Base-by-base conservation (phyloP, 1,140 invertebrate species). In the Apis dorsata region DNA sequence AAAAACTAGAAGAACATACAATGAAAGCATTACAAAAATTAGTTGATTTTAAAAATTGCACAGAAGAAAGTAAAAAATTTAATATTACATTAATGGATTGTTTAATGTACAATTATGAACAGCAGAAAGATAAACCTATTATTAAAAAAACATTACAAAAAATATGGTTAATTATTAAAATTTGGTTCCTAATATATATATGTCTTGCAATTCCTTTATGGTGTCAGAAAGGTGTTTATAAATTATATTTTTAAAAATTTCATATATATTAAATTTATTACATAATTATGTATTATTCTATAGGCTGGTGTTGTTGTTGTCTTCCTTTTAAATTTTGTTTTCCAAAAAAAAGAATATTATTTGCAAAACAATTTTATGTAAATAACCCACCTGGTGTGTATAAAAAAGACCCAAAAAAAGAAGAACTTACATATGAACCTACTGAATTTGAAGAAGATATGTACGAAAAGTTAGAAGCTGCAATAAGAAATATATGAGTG, bases 251-350 rank as follows among this genome's bases (percentile, higher is more conserved):
- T 68, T 63, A 72, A 71, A 69, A 9, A 44, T 28, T 57, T 59
- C 28, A 59, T 69, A 34, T 2, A 34, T n/a, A 17, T 19, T 34
- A 68, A 12, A 24, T 62, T 2, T 10, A 55, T 19, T 65, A 59
- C 21, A 44, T 19, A 70, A 71, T 15, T 77, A 24, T 55, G 13
- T 17, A 44, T 57, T 15, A 7, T 55, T 66, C 68, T 85, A 53
- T 63, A 93, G 92, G 92, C 21, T 93, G 92, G 92, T 93, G 92
- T 62, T 93, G 92, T 49, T 93, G 92, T 11, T 93, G 92, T 79
- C 92, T 89, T 72, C 87, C 90, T 53, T 93, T 90, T 75, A 83
- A 87, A 72, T 78, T 92, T 55, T 93, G 91, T 70, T 92, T 91
- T 83, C 92, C 92, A 1, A 69, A 65, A 17, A 84, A 87, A 74